A percentile compares a stretch with the other conserved stretches of the same genome.
These are phyloP conservation scores for Muschampia plurimacula DNA, from an alignment of 2,888 invertebrate species.

Conservation along the genomic window DNA sequence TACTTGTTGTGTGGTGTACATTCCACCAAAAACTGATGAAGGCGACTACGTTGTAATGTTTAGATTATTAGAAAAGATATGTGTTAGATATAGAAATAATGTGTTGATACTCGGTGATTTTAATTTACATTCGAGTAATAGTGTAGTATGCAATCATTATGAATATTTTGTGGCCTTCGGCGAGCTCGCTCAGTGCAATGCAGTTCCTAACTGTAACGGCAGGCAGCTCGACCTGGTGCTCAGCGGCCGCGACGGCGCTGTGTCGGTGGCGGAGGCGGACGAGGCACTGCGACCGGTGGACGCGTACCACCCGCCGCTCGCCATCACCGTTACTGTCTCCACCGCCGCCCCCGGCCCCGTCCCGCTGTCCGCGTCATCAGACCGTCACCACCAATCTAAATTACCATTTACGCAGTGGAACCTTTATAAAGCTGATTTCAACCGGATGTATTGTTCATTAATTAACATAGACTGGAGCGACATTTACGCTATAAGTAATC, in stretches of 20 bases:
- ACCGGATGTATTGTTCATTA: slow-evolving; percentile 31
- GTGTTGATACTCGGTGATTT: slow-evolving; percentile 41
- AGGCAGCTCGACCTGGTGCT: slow-evolving; percentile 2
- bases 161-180: slow-evolving; percentile 45
- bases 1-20: slow-evolving; percentile 45
- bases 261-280: slow-evolving; percentile 35
- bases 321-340: neutral
- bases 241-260: neutral
- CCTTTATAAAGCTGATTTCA: slow-evolving; percentile 43
- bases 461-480: slow-evolving; percentile 37
- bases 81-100: slow-evolving; percentile 26
- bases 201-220: slow-evolving; percentile 39
- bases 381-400: neutral
- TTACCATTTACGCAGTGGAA: slow-evolving; percentile 40
- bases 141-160: slow-evolving; percentile 38
- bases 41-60: slow-evolving; percentile 42
- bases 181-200: slow-evolving; percentile 44
- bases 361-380: neutral
- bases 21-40: slow-evolving; percentile 43
- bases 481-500: slow-evolving; percentile 23
- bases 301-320: slow-evolving; percentile 41
- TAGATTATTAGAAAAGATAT: slow-evolving; percentile 42
- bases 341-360: neutral
- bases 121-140: slow-evolving; percentile 39
- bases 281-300: slow-evolving; percentile 42